Conservation (phyloP, 2,888 invertebrate genomes). For the Galerucella calmariensis region DNA sequence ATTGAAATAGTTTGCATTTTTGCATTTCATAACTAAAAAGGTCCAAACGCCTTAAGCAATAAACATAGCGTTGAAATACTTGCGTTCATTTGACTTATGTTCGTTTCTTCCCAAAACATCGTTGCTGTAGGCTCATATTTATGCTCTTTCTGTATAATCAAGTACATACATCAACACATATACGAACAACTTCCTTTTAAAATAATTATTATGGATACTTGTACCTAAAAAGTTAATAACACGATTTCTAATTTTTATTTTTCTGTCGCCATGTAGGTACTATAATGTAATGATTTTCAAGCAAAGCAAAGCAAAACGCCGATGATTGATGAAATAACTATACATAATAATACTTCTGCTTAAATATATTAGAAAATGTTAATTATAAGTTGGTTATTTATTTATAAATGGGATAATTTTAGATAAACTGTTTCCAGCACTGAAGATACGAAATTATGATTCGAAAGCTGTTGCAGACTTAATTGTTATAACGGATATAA, state of each 20-base stretch:
- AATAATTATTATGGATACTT: not conserved
- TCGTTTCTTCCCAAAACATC: not conserved
- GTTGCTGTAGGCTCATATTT: not conserved
- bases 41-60: not conserved
- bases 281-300: slow-evolving; percentile 22
- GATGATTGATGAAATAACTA: slow-evolving; percentile 35
- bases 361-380: slow-evolving; percentile 32
- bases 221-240: not conserved
- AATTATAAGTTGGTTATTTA: slow-evolving; percentile 28
- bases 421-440: slow-evolving; percentile 31
- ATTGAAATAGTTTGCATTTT: too few relatives aligned
- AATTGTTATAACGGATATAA: slow-evolving; percentile 5
- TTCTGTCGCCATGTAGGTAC: slow-evolving; percentile 1
- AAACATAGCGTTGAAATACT: not conserved
- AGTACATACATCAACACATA: not conserved
- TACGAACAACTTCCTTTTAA: not conserved
- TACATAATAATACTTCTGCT: slow-evolving; percentile 30
- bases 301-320: slow-evolving; percentile 22
- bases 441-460: slow-evolving; percentile 9
- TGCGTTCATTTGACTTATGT: not conserved
- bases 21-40: not conserved
- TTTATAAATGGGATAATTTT: slow-evolving; percentile 29
- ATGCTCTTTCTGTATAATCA: not conserved
- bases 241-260: not conserved
- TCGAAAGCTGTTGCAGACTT: slow-evolving; percentile 11